Evolutionary conservation across 2,113 vertebrate genomes (phyloP).

Genomic region (Cyphomyrus plagiostoma): DNA sequence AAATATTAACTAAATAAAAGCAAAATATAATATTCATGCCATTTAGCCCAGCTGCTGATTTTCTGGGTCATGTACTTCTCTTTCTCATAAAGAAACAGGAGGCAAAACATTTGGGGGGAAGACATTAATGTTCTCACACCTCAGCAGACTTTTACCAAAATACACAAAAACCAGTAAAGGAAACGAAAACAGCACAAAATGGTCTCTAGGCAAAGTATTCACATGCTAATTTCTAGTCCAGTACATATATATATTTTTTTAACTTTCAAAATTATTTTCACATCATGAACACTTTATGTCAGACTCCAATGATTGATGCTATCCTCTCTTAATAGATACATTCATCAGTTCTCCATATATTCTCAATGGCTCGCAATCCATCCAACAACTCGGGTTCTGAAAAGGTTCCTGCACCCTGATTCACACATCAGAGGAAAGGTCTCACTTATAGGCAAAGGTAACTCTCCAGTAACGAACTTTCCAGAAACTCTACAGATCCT

Average conservation of each 20-base stretch:
- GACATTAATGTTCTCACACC: neutral
- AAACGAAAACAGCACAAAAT: neutral
- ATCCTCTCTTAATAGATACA: neutral
- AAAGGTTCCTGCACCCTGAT: neutral
- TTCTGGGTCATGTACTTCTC: neutral
- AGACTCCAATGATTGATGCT: neutral
- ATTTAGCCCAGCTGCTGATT: neutral
- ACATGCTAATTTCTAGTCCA: neutral
- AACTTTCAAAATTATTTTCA: neutral
- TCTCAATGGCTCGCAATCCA: neutral
- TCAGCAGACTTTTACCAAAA: neutral
- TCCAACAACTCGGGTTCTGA: neutral
- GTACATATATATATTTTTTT: neutral
- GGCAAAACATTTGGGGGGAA: neutral
- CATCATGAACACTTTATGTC: neutral
- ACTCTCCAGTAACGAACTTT: neutral
- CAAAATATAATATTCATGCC: neutral
- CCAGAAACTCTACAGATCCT: neutral
- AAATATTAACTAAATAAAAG: neutral
- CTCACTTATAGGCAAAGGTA: neutral
- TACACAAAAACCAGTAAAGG: neutral
- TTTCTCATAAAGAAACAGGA: constrained; percentile 5
- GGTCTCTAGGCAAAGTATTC: neutral
- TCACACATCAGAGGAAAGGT: neutral
- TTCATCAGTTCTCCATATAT: neutral